Conservation (phyloP, 2,113 vertebrate species). For the Tetrao urogallus region DNA sequence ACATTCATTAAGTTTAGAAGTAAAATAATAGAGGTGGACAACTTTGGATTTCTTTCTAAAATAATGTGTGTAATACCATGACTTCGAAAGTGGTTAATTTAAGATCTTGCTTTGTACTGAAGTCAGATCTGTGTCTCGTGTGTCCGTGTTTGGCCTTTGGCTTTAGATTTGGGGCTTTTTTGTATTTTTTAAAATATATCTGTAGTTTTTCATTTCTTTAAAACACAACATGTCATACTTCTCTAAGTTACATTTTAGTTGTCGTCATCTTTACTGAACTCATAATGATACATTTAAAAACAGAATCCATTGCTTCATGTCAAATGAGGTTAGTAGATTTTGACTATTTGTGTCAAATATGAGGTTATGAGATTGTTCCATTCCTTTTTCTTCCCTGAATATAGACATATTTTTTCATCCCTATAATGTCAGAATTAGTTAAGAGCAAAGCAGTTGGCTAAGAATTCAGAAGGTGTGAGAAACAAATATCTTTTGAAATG, state of each 20-base stretch:
- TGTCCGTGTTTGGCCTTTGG: not conserved
- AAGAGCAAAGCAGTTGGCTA: not conserved
- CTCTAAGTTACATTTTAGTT: not conserved
- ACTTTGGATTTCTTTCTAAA: not conserved
- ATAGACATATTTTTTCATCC: not conserved
- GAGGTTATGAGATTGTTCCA: not conserved
- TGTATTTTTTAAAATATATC: not conserved
- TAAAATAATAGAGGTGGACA: not conserved
- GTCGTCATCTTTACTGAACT: not conserved
- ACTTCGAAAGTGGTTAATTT: not conserved
- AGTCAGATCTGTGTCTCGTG: not conserved
- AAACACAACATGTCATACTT: not conserved
- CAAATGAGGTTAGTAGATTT: not conserved
- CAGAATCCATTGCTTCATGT: not conserved
- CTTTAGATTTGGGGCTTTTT: not conserved
- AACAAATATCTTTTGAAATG: not conserved
- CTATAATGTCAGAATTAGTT: not conserved
- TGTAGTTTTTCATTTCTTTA: not conserved
- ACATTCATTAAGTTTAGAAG: not conserved
- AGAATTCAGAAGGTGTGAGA: not conserved
- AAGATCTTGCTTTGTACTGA: not conserved
- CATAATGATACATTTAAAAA: not conserved
- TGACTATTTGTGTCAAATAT: not conserved
- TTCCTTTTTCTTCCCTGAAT: not conserved
- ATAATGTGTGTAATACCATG: not conserved